These are phyloP conservation scores for Pammene aurita DNA, from an alignment of 2,888 invertebrate genomes.

Conservation along the genomic window DNA sequence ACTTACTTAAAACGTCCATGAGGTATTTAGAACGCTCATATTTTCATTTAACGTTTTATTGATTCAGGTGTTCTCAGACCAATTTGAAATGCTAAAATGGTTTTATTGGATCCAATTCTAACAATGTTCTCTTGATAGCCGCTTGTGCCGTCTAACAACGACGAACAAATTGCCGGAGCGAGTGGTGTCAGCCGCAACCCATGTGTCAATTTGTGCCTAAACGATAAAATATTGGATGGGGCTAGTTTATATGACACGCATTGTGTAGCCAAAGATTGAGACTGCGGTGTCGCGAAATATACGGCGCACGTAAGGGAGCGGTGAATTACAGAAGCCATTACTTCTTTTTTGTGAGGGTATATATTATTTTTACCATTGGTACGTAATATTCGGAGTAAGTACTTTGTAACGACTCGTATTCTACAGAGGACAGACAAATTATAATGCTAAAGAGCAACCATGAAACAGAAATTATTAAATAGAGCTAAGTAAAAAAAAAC, in stretches of 20 bases:
- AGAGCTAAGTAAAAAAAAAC: no score
- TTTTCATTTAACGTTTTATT: conserved; percentile 22
- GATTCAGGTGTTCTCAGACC: conserved; percentile 31
- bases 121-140: conserved; percentile 38
- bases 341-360: conserved; percentile 9
- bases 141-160: conserved; percentile 23
- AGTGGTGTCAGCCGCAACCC: conserved; percentile 34
- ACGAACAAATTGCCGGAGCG: conserved; percentile 24
- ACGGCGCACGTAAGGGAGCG: background rate
- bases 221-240: conserved; percentile 39
- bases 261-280: conserved; percentile 14
- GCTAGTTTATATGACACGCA: conserved; percentile 33
- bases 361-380: background rate
- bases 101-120: conserved; percentile 38
- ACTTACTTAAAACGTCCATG: background rate
- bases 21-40: conserved; percentile 3
- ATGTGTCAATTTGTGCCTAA: conserved; percentile 39
- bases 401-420: no score
- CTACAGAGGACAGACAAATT: no score
- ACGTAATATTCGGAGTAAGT: no score
- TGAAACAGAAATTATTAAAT: no score
- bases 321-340: conserved; percentile 5
- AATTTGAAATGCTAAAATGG: conserved; percentile 34
- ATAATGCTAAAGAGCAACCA: no score
- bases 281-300: conserved; percentile 19